A percentile compares a stretch with the other conserved stretches of the same genome.
Conservation (phyloP, 2,113 vertebrate genomes). For the Gambusia affinis region DNA sequence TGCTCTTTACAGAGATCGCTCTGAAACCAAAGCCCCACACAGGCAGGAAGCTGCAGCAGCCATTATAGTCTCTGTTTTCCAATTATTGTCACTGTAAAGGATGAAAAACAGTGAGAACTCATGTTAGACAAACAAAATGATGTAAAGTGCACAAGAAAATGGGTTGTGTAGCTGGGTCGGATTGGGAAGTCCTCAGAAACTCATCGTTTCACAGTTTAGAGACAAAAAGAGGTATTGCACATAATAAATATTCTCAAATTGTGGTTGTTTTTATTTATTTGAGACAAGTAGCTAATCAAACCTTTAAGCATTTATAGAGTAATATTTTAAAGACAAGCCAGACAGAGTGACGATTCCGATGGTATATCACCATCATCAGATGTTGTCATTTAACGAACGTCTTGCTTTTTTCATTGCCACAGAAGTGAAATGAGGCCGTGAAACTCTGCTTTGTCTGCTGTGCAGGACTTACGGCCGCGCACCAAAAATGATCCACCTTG, state of each 20-base stretch:
- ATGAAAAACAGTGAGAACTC: not conserved
- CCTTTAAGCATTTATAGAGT: not conserved
- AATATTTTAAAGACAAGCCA: not conserved
- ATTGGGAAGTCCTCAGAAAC: too few species aligned
- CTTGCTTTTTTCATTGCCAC: not conserved
- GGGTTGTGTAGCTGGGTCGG: too few species aligned
- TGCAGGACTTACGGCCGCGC: conserved; percentile 94
- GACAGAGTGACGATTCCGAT: not conserved
- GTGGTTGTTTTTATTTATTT: not conserved
- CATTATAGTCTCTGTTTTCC: not conserved
- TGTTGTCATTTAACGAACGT: not conserved
- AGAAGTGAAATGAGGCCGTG: not conserved
- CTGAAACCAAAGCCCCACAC: not conserved
- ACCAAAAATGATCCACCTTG: conserved; percentile 99
- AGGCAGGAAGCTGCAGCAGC: not conserved
- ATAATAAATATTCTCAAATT: not conserved
- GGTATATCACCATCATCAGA: too few species aligned
- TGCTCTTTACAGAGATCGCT: too few species aligned
- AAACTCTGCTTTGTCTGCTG: conserved; percentile 9
- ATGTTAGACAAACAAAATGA: not conserved
- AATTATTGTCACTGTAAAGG: not conserved
- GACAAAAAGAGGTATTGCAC: too few species aligned
- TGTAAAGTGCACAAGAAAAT: not conserved
- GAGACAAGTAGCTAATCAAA: not conserved
- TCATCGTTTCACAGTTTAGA: too few species aligned